Conservation (phyloP, 2,888 invertebrate species). For the Platypus cylindrus region DNA sequence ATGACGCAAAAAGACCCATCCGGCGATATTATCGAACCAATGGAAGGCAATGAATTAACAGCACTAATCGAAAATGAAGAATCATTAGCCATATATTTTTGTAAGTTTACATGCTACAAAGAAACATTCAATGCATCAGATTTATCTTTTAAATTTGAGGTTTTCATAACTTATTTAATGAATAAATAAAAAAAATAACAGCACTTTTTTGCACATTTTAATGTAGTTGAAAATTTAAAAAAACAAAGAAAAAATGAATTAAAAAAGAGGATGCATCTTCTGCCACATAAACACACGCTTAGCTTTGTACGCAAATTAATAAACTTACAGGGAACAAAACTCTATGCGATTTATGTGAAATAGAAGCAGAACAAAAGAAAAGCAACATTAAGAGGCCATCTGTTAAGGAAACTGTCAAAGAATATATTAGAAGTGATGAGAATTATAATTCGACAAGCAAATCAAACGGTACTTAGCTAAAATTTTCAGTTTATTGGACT, state of each 20-base stretch:
- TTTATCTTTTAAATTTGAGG: not conserved
- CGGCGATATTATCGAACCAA: slow-evolving; percentile 79
- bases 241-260: not conserved
- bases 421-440: too few species aligned
- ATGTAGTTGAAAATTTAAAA: not conserved
- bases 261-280: not conserved
- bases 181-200: not conserved
- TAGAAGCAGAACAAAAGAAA: slow-evolving; percentile 51
- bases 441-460: slow-evolving; percentile 12
- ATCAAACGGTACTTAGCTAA: slow-evolving; percentile 13
- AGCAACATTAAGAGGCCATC: too few species aligned
- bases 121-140: not conserved
- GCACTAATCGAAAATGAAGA: slow-evolving; percentile 66
- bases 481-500: slow-evolving; percentile 5
- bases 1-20: slow-evolving; percentile 85
- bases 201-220: not conserved
- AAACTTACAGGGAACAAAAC: slow-evolving; percentile 72
- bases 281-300: slow-evolving; percentile 4
- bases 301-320: slow-evolving; percentile 14
- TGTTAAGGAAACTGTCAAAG: slow-evolving; percentile 55
- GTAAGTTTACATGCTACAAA: too few species aligned
- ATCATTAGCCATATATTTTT: slow-evolving; percentile 82
- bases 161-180: not conserved
- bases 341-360: slow-evolving; percentile 73
- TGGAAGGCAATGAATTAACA: slow-evolving; percentile 67